phyloP scores from a whole-genome alignment of 2,797 vertebrate genomes.

The Sardinella longiceps region DNA sequence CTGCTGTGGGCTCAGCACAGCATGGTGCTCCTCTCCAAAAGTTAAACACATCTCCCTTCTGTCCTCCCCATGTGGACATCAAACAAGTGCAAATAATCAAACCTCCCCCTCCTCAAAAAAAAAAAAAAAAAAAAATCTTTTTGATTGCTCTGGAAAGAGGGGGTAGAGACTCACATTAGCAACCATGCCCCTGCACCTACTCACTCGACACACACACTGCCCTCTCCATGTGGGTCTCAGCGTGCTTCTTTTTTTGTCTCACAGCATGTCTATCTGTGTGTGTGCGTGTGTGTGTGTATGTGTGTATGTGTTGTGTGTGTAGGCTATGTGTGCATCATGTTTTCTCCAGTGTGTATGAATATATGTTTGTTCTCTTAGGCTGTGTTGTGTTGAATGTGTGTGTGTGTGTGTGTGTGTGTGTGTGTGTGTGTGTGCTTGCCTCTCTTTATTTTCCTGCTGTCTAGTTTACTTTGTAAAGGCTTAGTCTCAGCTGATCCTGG shows the following conservation, averaged over 20 bases:
- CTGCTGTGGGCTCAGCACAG: slow-evolving; percentile 44
- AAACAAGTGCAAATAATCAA: slow-evolving; percentile 57
- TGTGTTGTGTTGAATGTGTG: background rate
- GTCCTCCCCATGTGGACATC: slow-evolving; percentile 47
- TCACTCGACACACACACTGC: background rate
- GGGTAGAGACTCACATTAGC: background rate
- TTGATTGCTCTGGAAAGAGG: slow-evolving; percentile 14
- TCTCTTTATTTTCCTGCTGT: slow-evolving; percentile 5
- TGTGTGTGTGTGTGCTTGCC: background rate
- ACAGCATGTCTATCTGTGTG: slow-evolving; percentile 17
- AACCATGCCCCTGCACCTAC: background rate
- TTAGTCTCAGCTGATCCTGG: slow-evolving; percentile 66
- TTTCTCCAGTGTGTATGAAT: background rate
- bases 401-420: background rate
- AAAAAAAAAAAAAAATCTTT: slow-evolving; percentile 14
- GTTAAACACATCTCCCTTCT: slow-evolving; percentile 56
- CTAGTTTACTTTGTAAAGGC: slow-evolving; percentile 44
- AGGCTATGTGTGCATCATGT: background rate
- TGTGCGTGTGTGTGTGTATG: background rate
- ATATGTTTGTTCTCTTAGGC: background rate
- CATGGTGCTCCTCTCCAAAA: slow-evolving; percentile 54
- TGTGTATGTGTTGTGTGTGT: background rate
- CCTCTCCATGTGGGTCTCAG: background rate
- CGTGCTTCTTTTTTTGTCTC: slow-evolving; percentile 39
- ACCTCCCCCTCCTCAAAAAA: slow-evolving; percentile 23